These are phyloP conservation scores for Allygus modestus DNA, from an alignment of 2,888 invertebrate species.

Conservation along the genomic window DNA sequence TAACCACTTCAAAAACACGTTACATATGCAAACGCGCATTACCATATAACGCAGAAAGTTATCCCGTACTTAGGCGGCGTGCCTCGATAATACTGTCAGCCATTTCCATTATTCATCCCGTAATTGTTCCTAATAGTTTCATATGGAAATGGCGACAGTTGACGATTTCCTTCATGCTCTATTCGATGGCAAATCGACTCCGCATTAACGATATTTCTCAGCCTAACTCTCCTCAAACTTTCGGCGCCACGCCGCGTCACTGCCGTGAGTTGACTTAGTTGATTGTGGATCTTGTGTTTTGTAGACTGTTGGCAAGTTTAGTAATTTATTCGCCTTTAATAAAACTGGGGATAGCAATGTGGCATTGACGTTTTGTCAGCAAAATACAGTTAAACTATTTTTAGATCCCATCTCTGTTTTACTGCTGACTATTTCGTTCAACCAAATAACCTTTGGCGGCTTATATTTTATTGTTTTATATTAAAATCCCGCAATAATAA, in stretches of 20 bases:
- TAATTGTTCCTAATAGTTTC: slow-evolving; percentile 57
- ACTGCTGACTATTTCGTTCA: too few species aligned
- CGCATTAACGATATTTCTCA: slow-evolving; percentile 8
- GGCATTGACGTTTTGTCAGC: too few species aligned
- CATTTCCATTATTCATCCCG: slow-evolving; percentile 48
- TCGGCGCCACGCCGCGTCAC: neutral
- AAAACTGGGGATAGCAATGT: neutral
- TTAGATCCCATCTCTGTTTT: too few species aligned
- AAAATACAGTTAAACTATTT: too few species aligned
- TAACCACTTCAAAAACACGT: slow-evolving; percentile 47
- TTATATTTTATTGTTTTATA: too few species aligned
- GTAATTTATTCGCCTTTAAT: neutral
- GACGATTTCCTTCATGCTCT: neutral
- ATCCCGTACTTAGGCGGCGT: slow-evolving; percentile 15
- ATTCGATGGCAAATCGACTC: neutral
- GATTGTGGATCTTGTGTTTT: slow-evolving; percentile 20
- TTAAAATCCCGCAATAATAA: too few species aligned
- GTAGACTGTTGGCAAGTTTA: neutral
- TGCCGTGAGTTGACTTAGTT: neutral
- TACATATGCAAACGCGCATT: slow-evolving; percentile 50
- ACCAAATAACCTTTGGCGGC: too few species aligned
- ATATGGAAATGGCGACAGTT: slow-evolving; percentile 39
- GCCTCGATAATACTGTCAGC: slow-evolving; percentile 12
- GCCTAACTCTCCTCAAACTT: neutral
- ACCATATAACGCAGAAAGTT: slow-evolving; percentile 56